Evolutionary conservation across 2,113 vertebrate species (phyloP).

Genomic region (Pyxicephalus adspersus): DNA sequence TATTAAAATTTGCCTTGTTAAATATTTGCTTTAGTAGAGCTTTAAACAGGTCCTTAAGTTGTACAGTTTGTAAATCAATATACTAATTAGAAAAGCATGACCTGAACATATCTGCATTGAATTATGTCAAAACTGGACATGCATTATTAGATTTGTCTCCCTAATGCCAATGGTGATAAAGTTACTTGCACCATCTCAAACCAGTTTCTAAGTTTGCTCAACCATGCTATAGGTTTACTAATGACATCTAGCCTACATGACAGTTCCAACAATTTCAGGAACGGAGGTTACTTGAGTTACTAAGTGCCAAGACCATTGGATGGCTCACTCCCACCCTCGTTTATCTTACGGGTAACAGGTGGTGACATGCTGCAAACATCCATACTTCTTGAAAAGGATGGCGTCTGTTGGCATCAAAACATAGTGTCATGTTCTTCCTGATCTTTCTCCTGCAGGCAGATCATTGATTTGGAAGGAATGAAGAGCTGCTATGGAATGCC

Average conservation of each 20-base stretch:
- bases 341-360: constrained; percentile 42
- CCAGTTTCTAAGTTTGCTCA: not conserved
- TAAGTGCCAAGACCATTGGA: constrained; percentile 17
- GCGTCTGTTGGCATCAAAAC: constrained; percentile 25
- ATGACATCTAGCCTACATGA: constrained; percentile 14
- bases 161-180: constrained; percentile 6
- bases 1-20: too few species aligned
- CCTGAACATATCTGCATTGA: too few species aligned
- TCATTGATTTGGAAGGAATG: constrained; percentile 41
- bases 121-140: too few species aligned
- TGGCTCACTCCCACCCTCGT: constrained; percentile 21
- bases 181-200: not conserved
- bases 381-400: constrained; percentile 28
- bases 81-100: too few species aligned
- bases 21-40: too few species aligned
- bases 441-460: constrained; percentile 5
- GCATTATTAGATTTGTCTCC: not conserved
- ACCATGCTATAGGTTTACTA: constrained; percentile 29
- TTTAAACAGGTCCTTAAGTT: too few species aligned
- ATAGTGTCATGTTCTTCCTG: constrained; percentile 37
- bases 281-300: constrained; percentile 20
- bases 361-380: constrained; percentile 35
- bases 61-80: too few species aligned
- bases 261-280: constrained; percentile 24
- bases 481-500: constrained; percentile 35